phyloP scores from a whole-genome alignment of 2,113 vertebrate species.

The Scomber scombrus region DNA sequence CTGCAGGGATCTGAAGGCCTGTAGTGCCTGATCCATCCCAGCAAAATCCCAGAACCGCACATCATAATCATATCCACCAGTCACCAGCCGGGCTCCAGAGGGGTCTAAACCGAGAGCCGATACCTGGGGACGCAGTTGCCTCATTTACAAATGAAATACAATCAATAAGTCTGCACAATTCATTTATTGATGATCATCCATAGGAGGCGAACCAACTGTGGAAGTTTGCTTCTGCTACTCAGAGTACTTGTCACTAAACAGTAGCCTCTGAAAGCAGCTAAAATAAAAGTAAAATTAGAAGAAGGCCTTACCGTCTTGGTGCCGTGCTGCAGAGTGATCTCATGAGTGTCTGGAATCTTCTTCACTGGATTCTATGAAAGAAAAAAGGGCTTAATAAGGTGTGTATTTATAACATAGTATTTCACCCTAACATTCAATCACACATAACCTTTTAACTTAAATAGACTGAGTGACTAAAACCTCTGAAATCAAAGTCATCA shows the following conservation, averaged over 20 bases:
- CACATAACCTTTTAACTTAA: constrained; percentile 10
- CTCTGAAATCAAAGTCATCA: constrained; percentile 19
- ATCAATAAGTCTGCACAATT: not conserved
- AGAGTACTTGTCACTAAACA: not conserved
- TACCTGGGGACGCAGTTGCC: constrained; percentile 82
- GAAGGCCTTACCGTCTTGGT: constrained; percentile 90
- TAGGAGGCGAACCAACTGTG: not conserved
- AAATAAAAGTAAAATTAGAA: not conserved
- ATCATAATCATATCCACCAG: constrained; percentile 94
- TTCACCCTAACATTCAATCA: constrained; percentile 12
- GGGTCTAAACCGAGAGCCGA: constrained; percentile 95
- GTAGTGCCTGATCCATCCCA: constrained; percentile 95
- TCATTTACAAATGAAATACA: not conserved
- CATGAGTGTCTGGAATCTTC: constrained; percentile 96
- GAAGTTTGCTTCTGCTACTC: not conserved
- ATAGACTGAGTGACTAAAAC: not conserved
- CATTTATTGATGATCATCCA: not conserved
- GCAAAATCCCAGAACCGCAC: constrained; percentile 99
- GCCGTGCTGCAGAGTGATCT: constrained; percentile 94
- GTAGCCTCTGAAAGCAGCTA: not conserved
- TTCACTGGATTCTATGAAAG: constrained; percentile 89
- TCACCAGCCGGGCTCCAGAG: constrained; percentile 95
- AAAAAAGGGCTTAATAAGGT: not conserved
- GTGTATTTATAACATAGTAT: not conserved
- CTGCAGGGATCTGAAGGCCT: constrained; percentile 94